Conservation (phyloP, 2,888 invertebrate species). For the Lomographa bimaculata region DNA sequence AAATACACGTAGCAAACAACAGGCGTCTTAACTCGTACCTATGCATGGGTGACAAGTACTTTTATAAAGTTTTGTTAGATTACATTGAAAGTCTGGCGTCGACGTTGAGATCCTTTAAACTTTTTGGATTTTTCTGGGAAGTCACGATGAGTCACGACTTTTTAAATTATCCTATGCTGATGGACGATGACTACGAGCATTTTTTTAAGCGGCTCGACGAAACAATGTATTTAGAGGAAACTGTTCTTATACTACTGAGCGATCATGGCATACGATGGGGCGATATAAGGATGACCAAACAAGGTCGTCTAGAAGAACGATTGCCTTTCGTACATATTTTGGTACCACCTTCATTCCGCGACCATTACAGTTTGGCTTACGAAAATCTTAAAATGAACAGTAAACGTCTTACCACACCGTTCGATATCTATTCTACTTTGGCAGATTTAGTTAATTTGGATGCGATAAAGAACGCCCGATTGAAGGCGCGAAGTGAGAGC, state of each 20-base stretch:
- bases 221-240: slow-evolving; percentile 84
- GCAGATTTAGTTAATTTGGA: slow-evolving; percentile 85
- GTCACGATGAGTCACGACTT: slow-evolving; percentile 93
- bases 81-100: slow-evolving; percentile 87
- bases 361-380: slow-evolving; percentile 84
- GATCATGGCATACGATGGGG: slow-evolving; percentile 97
- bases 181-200: slow-evolving; percentile 86
- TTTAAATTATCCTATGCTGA: slow-evolving; percentile 89
- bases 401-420: slow-evolving; percentile 90
- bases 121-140: slow-evolving; percentile 94
- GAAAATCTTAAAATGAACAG: slow-evolving; percentile 86
- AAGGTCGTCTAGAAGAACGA: slow-evolving; percentile 94
- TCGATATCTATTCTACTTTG: slow-evolving; percentile 92
- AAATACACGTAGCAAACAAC: slow-evolving; percentile 86
- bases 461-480: slow-evolving; percentile 62
- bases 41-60: slow-evolving; percentile 88
- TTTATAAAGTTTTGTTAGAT: slow-evolving; percentile 88
- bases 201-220: slow-evolving; percentile 83
- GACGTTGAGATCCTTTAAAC: slow-evolving; percentile 82
- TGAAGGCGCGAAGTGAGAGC: slow-evolving; percentile 55
- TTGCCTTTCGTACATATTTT: slow-evolving; percentile 91
- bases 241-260: slow-evolving; percentile 89
- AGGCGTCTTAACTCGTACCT: slow-evolving; percentile 85
- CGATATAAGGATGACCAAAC: slow-evolving; percentile 90
- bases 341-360: slow-evolving; percentile 88